Percentiles rank a stretch among this genome's conserved stretches.
Conservation (phyloP, 1,140 invertebrate genomes). For the Drosophila rufa region DNA sequence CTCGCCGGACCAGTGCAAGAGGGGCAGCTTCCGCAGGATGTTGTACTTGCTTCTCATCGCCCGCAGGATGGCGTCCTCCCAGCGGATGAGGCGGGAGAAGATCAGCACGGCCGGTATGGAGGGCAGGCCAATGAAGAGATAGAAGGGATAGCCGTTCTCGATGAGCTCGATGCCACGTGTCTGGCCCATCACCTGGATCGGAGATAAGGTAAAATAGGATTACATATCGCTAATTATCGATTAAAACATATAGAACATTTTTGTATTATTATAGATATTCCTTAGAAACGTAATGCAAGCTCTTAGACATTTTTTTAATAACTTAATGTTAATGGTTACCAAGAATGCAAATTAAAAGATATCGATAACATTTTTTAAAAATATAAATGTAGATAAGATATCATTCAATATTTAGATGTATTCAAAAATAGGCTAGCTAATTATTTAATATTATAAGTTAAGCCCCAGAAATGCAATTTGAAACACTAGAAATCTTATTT, state of each 20-base stretch:
- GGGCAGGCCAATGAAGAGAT: slow-evolving; percentile 95
- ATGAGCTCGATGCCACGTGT: slow-evolving; percentile 96
- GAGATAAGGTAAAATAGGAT: too few relatives aligned
- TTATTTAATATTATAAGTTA: too few relatives aligned
- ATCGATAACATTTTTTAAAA: too few relatives aligned
- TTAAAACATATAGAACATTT: not conserved
- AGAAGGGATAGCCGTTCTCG: slow-evolving; percentile 96
- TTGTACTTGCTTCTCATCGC: slow-evolving; percentile 88
- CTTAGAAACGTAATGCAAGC: too few relatives aligned
- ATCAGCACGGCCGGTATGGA: slow-evolving; percentile 96
- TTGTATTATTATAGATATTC: too few relatives aligned
- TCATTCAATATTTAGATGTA: too few relatives aligned
- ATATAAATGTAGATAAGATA: too few relatives aligned
- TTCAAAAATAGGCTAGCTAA: too few relatives aligned
- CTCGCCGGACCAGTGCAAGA: slow-evolving; percentile 20
- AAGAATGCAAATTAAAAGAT: too few relatives aligned
- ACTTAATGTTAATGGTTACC: too few relatives aligned
- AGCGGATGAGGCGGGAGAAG: slow-evolving; percentile 95
- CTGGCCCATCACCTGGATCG: slow-evolving; percentile 92
- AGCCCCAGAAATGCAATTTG: too few relatives aligned
- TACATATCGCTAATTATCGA: not conserved
- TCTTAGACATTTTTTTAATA: not conserved
- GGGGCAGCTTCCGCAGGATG: slow-evolving; percentile 89
- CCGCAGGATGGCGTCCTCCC: slow-evolving; percentile 96
- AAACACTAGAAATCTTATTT: too few relatives aligned